phyloP scores from a whole-genome alignment of 2,888 invertebrate genomes.

The Scrobipalpa atriplicella region DNA sequence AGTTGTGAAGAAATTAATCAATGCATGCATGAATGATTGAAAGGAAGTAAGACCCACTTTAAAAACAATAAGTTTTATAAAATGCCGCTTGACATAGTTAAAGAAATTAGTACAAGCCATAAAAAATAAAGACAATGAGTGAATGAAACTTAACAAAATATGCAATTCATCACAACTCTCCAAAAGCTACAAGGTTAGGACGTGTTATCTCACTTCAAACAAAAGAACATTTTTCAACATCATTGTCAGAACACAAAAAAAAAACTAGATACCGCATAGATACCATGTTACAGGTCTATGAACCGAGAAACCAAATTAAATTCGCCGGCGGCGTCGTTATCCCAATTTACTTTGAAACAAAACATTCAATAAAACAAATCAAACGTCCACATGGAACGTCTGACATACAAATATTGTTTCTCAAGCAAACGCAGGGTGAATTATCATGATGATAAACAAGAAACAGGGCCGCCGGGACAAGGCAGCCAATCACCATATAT shows the following conservation, averaged over 20 bases:
- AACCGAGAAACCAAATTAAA: slow-evolving; percentile 69
- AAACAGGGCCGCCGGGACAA: slow-evolving; percentile 74
- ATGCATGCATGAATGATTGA: no score
- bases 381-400: slow-evolving; percentile 59
- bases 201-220: slow-evolving; percentile 67
- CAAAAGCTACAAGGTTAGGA: slow-evolving; percentile 65
- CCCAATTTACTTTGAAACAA: slow-evolving; percentile 71
- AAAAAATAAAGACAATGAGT: slow-evolving; percentile 43
- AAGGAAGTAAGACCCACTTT: no score
- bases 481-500: slow-evolving; percentile 82
- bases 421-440: slow-evolving; percentile 67
- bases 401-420: slow-evolving; percentile 73
- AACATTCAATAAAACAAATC: slow-evolving; percentile 70
- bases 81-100: not conserved
- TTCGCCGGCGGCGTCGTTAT: slow-evolving; percentile 62
- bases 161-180: slow-evolving; percentile 66
- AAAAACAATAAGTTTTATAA: not conserved
- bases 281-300: slow-evolving; percentile 49
- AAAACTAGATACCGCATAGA: slow-evolving; percentile 63
- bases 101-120: not conserved
- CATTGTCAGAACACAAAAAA: slow-evolving; percentile 56
- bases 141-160: slow-evolving; percentile 49
- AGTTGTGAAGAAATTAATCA: not conserved
- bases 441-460: slow-evolving; percentile 80
- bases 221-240: slow-evolving; percentile 67